Base-by-base conservation (phyloP, 92 coral and sea anemone genomes). In the Parazoanthus darwini region DNA sequence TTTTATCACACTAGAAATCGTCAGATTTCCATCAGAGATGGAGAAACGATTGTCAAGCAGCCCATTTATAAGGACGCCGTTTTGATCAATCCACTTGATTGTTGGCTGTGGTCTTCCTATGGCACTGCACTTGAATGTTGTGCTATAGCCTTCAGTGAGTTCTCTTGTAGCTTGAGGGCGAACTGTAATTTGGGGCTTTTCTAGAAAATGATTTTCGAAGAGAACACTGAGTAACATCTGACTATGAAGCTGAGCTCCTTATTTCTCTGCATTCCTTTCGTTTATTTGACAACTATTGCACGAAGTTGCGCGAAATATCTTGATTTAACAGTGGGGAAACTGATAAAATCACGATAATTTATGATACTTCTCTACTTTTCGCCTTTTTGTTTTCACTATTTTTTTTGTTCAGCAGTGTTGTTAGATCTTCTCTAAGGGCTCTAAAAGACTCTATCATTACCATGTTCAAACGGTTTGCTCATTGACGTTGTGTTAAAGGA, bases 111-210 rank as follows among this genome's bases (percentile, higher is more conserved):
- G 85, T 63, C 26, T 63, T 35, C 85, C 85, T 81, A 39, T 63
- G 72, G 85, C 85, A 63, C 48, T 81, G 35, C 85, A 81, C 16
- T 36, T 37, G 74, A 81, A 81, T 8, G 85, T 81, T 36, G 85
- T 81, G 29, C 63, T 81, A 3, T 81, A 23, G 33, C 85, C 85
- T 38, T 58, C 85, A 35, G 50, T 81, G 6, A 81, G 73, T 37
- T 63, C 73, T 48, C 74, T 35, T 63, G 14, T 10, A 35, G 71
- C 46, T 38, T 35, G 48, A 6, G 73, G 85, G 13, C 50, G 46
- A 11, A 59, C 85, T 36, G 74, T 63, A 42, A 81, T 6, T 35
- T 59, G 43, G 23, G 85, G 85, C 35, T 4, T 29, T 63, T 59
- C 85, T 81, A 11, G 43, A 22, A 77, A 44, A 77, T 33, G 56